phyloP scores from a whole-genome alignment of 2,113 vertebrate genomes.

The Pipra filicauda region DNA sequence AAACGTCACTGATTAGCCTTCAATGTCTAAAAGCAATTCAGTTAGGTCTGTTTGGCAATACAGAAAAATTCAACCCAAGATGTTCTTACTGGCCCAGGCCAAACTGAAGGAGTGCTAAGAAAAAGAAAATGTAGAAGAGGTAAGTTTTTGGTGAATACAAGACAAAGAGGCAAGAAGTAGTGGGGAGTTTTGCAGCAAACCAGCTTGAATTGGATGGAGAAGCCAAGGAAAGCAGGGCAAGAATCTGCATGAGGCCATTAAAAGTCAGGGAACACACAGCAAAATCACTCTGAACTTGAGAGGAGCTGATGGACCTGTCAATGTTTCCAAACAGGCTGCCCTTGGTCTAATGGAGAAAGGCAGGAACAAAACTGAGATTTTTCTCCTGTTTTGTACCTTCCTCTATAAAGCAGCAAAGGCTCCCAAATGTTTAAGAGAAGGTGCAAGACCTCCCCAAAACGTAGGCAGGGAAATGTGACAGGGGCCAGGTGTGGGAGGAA shows the following conservation, averaged over 20 bases:
- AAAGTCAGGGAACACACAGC: neutral
- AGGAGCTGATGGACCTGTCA: neutral
- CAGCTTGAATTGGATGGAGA: neutral
- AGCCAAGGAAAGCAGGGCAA: neutral
- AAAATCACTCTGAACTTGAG: neutral
- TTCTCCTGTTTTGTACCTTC: neutral
- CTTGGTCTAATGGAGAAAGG: neutral
- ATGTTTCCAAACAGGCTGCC: neutral
- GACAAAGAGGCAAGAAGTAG: neutral
- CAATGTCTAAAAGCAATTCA: neutral
- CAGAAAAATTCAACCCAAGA: neutral
- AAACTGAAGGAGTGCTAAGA: neutral
- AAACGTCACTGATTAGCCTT: neutral
- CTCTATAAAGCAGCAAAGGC: neutral
- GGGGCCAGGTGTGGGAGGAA: neutral
- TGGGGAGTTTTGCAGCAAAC: neutral
- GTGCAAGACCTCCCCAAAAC: neutral
- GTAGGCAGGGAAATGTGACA: rapidly evolving
- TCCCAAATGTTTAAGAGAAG: neutral
- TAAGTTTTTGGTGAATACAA: neutral
- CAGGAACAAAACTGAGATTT: neutral
- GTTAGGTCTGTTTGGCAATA: neutral
- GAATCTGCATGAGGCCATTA: neutral
- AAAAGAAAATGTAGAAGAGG: neutral
- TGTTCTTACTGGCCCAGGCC: too few relatives aligned